Percentiles rank a stretch among this genome's conserved stretches.
phyloP scores from a whole-genome alignment of 1,140 invertebrate species.

The Aphelinus atriplicis region DNA sequence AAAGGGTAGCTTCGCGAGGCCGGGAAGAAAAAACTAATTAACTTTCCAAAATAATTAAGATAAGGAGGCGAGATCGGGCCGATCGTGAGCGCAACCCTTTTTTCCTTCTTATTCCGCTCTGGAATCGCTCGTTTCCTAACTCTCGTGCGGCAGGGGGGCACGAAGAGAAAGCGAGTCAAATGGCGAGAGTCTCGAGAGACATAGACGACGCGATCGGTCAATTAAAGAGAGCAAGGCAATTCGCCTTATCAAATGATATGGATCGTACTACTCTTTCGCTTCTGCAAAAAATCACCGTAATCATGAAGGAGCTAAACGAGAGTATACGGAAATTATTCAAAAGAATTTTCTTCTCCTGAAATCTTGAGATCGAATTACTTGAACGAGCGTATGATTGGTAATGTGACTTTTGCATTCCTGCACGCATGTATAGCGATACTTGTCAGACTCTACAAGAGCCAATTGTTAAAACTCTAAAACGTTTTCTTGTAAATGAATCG shows the following conservation, averaged over 20 bases:
- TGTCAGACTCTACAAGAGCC: too few species aligned
- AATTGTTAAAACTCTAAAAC: too few species aligned
- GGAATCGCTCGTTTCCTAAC: conserved; percentile 41
- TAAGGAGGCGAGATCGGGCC: conserved; percentile 55
- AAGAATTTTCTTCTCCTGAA: too few species aligned
- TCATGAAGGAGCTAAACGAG: too few species aligned
- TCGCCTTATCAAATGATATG: conserved; percentile 32
- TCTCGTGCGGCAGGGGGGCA: conserved; percentile 26
- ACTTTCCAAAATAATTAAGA: conserved; percentile 62
- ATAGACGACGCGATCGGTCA: conserved; percentile 49
- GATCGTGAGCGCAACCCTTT: conserved; percentile 46
- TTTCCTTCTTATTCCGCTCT: conserved; percentile 20
- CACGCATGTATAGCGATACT: too few species aligned
- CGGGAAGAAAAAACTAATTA: conserved; percentile 60
- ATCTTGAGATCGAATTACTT: too few species aligned
- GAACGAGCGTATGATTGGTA: too few species aligned
- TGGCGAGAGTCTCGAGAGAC: conserved; percentile 36
- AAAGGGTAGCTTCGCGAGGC: conserved; percentile 46
- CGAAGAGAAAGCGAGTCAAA: conserved; percentile 40
- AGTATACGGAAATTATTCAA: too few species aligned
- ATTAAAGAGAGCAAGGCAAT: conserved; percentile 43
- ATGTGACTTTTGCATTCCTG: too few species aligned
- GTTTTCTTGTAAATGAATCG: too few species aligned
- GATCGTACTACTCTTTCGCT: not conserved
- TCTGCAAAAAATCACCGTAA: too few species aligned